A percentile compares a stretch with the other conserved stretches of the same genome.
These are phyloP conservation scores for Anarhynchus alexandrinus DNA, from an alignment of 2,113 vertebrate genomes.

Conservation along the genomic window DNA sequence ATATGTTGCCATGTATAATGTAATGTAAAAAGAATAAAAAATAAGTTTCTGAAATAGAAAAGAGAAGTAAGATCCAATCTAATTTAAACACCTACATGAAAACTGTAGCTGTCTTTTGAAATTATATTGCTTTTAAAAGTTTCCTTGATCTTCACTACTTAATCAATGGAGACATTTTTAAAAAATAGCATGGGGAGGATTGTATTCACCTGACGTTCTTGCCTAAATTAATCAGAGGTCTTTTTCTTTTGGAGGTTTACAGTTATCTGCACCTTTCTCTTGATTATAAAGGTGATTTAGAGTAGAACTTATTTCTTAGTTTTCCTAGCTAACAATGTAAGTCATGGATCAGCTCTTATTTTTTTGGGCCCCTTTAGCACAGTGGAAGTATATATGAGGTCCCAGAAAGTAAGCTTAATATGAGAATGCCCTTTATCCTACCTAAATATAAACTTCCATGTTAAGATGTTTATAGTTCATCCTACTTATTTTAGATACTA, in stretches of 20 bases:
- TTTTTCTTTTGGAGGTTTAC: background rate
- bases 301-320: background rate
- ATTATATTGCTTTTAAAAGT: background rate
- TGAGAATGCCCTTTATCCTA: background rate
- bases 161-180: background rate
- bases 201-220: background rate
- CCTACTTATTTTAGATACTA: background rate
- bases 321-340: background rate
- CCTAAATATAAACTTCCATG: background rate
- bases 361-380: background rate
- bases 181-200: background rate
- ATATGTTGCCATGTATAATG: background rate
- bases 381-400: accelerated
- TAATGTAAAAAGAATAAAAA: background rate
- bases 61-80: background rate
- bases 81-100: background rate
- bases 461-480: background rate
- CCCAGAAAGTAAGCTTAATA: background rate
- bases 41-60: background rate
- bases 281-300: background rate
- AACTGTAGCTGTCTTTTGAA: background rate
- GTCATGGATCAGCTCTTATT: background rate
- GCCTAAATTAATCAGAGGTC: background rate
- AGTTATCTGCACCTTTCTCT: background rate
- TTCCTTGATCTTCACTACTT: background rate